A percentile compares a stretch with the other conserved stretches of the same genome.
These are phyloP conservation scores for rat (Rattus norvegicus) DNA, from an alignment of 2,113 vertebrate genomes.

Conservation along the genomic window DNA sequence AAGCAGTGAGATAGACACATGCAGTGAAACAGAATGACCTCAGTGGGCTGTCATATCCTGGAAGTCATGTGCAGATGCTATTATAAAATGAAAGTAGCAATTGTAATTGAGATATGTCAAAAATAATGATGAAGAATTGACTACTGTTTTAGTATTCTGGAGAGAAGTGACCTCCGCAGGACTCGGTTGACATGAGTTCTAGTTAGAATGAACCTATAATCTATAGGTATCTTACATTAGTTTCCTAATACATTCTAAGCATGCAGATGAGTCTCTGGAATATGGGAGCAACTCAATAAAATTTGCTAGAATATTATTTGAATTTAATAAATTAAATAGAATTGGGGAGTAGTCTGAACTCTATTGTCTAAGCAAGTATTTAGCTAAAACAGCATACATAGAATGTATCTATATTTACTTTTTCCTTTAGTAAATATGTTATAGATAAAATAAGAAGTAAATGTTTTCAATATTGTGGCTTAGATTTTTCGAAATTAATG, in stretches of 20 bases:
- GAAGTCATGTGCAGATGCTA: neutral
- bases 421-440: neutral
- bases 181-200: slow-evolving; percentile 4
- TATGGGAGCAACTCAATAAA: neutral
- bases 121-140: neutral
- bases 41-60: neutral
- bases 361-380: neutral
- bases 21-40: neutral
- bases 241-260: neutral
- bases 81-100: neutral
- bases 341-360: fast-evolving
- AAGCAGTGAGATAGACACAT: neutral
- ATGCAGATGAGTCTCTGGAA: neutral
- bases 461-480: neutral
- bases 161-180: neutral
- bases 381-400: neutral
- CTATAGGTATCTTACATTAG: neutral
- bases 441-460: neutral
- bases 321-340: neutral
- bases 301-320: neutral
- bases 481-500: neutral
- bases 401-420: neutral
- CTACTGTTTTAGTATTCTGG: neutral
- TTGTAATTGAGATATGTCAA: neutral
- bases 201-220: neutral